Base-by-base conservation (phyloP, 2,888 invertebrate genomes). In the Corbicula japonica region DNA sequence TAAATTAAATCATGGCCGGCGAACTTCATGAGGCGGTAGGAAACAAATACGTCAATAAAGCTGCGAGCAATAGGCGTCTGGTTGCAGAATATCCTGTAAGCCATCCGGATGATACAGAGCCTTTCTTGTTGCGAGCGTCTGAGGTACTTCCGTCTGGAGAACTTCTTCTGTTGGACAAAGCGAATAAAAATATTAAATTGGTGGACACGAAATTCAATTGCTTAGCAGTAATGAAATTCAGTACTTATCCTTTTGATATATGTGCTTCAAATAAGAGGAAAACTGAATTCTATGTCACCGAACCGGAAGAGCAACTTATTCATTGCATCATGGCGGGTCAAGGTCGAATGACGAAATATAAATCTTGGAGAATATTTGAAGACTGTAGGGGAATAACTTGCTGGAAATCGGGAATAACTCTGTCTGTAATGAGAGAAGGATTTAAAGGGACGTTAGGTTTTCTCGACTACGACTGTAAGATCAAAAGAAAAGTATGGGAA, bases 301-400 rank as follows among this genome's bases (percentile, higher is more conserved):
- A 80, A 76, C 80, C 80, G 68, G 80, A 80, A 63, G 60, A 38
- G 26, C 58, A 76, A 58, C 56, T 44, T 4, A 54, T 80, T 2
- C 72, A 76, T 30, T 72, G 76, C 21, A 62, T 80, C 26, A 76
- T 54, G 34, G 70, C 72, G 30, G 60, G 61, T 35, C 62, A 76
- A 38, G 69, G 63, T 21, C 66, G 76, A 8, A 63, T 80, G 68
- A 58, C 56, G 26, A 44, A 73, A 34, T 44, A 50, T n/a, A 72
- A 75, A 69, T 69, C 41, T 23, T 58, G 68, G 65, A 21, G 52
- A 0, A 62, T 80, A 15, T 52, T 60, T 18, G 80, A 80, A 65
- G 80, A 80, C 6, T 80, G 80, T 34, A 32, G 80, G 12, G 80
- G 80, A 30, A 76, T 80, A 38, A 73, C 76, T n/a, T 80, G 76